phyloP scores from a whole-genome alignment of 2,888 invertebrate species.

The Amblyjoppa fuscipennis region DNA sequence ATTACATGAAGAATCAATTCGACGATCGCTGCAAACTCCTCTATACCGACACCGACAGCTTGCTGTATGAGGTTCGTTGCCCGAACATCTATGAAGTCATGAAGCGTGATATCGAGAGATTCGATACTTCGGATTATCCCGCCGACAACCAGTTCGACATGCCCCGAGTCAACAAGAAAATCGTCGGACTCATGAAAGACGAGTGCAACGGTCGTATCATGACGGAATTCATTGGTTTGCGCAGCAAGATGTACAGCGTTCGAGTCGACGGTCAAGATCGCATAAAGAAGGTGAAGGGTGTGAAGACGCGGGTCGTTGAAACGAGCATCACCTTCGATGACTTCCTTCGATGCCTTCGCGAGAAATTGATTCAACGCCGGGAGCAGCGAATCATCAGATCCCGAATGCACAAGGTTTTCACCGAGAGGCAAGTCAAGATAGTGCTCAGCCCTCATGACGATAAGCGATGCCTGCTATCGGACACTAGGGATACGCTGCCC shows the following conservation, averaged over 20 bases:
- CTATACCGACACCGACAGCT: constrained; percentile 77
- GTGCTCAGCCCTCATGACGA: constrained; percentile 69
- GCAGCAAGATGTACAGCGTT: constrained; percentile 67
- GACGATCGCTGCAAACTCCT: constrained; percentile 71
- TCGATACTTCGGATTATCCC: constrained; percentile 75
- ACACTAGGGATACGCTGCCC: constrained; percentile 67
- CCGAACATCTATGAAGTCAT: constrained; percentile 78
- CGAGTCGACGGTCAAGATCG: constrained; percentile 61
- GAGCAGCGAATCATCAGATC: constrained; percentile 16
- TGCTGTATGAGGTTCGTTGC: constrained; percentile 76
- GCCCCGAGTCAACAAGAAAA: constrained; percentile 70
- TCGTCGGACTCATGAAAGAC: constrained; percentile 79
- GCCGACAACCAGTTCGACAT: constrained; percentile 47
- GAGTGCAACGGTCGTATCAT: constrained; percentile 76
- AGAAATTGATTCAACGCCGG: neutral
- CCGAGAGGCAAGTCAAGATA: constrained; percentile 49
- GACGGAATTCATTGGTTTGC: constrained; percentile 72
- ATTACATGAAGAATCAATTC: constrained; percentile 41
- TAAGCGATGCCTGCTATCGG: constrained; percentile 81
- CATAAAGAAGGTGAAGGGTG: constrained; percentile 70
- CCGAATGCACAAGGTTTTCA: constrained; percentile 49
- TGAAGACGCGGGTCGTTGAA: constrained; percentile 65
- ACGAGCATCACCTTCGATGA: constrained; percentile 60
- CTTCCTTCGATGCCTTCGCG: constrained; percentile 27
- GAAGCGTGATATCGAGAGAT: constrained; percentile 71